A percentile compares a stretch with the other conserved stretches of the same genome.
Conservation (phyloP, 37 sponge, comb jelly and placozoan genomes). For the Hexactinellida sp. region DNA sequence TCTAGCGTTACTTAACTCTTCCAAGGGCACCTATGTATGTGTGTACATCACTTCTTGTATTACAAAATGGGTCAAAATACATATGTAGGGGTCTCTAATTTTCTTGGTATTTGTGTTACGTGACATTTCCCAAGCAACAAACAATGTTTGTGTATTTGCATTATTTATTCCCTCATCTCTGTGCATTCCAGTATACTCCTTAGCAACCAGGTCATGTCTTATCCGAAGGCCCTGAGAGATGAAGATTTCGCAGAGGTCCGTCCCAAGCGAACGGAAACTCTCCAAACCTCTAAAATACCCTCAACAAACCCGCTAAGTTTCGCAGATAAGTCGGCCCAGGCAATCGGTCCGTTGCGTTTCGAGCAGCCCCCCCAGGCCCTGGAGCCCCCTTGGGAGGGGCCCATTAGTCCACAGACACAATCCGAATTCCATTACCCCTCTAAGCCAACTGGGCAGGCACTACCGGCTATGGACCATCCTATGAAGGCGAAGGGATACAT, state of each 20-base stretch:
- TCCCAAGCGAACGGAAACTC: neutral
- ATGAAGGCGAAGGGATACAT: conserved; percentile 8
- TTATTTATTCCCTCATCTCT: too few species aligned
- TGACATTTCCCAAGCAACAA: too few species aligned
- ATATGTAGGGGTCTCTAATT: too few species aligned
- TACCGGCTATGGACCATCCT: neutral
- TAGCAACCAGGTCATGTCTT: neutral
- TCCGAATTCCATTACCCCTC: neutral
- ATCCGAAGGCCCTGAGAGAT: neutral
- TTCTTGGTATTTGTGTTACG: too few species aligned
- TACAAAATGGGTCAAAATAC: too few species aligned
- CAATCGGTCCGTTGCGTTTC: neutral
- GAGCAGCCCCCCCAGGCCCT: neutral
- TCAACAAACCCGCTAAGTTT: neutral
- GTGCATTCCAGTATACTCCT: neutral
- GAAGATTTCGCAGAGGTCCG: neutral
- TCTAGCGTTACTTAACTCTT: too few species aligned
- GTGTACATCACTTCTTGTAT: too few species aligned
- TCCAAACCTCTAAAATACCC: neutral
- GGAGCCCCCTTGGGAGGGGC: neutral
- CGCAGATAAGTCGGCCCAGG: neutral
- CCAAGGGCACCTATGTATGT: too few species aligned
- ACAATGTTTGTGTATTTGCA: too few species aligned
- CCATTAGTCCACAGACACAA: neutral
- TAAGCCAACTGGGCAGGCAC: neutral